A percentile compares a stretch with the other conserved stretches of the same genome.
Conservation (phyloP, 2,888 invertebrate species). For the Ochropacha duplaris region DNA sequence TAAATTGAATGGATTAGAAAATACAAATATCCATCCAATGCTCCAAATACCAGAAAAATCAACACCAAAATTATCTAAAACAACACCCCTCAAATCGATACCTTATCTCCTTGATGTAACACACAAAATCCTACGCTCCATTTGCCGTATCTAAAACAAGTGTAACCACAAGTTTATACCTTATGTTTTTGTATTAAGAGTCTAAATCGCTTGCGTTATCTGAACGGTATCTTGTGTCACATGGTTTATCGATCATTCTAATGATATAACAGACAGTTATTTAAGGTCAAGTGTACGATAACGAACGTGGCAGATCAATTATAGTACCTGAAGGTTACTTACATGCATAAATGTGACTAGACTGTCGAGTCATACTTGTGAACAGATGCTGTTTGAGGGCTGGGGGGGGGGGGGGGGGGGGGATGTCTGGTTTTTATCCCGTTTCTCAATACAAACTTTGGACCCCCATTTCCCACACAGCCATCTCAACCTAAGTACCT, state of each 20-base stretch:
- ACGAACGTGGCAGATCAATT: conserved; percentile 17
- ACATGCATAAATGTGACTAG: too few relatives aligned
- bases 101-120: not conserved
- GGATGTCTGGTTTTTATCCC: too few relatives aligned
- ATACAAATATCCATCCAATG: too few relatives aligned
- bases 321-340: not conserved
- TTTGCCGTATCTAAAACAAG: not conserved
- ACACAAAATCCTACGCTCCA: not conserved
- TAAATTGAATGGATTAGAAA: too few relatives aligned
- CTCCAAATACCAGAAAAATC: not conserved
- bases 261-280: conserved; percentile 23
- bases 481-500: too few relatives aligned
- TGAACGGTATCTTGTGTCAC: conserved; percentile 17
- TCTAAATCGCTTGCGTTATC: not conserved
- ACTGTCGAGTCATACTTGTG: too few relatives aligned
- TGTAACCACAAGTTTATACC: not conserved
- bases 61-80: not conserved
- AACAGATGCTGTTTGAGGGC: too few relatives aligned
- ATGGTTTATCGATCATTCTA: conserved; percentile 25
- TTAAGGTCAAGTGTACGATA: conserved; percentile 44
- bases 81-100: not conserved
- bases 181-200: not conserved
- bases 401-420: too few relatives aligned
- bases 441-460: too few relatives aligned
- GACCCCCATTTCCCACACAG: too few relatives aligned